Evolutionary conservation across 37 sponge, comb jelly and placozoan species (phyloP), one percentile per base, ranked within the genome.

Genomic region (Spongia lamella): DNA sequence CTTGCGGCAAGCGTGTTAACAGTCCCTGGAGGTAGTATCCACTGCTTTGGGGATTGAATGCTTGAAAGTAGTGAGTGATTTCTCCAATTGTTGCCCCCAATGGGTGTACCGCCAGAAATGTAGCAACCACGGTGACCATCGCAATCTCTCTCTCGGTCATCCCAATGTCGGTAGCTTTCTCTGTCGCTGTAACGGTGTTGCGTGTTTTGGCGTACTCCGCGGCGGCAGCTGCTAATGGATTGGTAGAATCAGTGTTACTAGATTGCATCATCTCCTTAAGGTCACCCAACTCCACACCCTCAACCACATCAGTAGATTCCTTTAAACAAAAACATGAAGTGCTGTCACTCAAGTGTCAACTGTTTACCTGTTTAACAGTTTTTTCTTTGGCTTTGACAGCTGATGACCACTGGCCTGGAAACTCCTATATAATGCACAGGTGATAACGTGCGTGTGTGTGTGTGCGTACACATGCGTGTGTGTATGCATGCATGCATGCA

Each of bases 71-170:
- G 6, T 57, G 73, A 14, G 81, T 67, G 20, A 90, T 90, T 21
- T 82, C 82, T 16, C 67, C 82, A 1, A 90, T 38, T 26, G 83
- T 70, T 61, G 91, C 91, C 19, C 91, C 91, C 16, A 90, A 70
- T 1, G 91, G 91, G 58, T 90, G 86, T 15, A 90, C 87, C n/a
- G 91, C 80, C 37, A 90, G 83, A 33, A 86, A 90, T 26, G 83
- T 75, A 54, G 82, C 73, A 27, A 90, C 38, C 11, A 90, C 87
- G 0, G 87, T 38, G 25, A 70, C 65, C 11, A 90, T 78, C 32
- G 91, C 86, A 21, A 90, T 77, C 50, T 90, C 91, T 33, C 64
- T 53, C 21, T 90, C 82, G 21, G 79, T 76, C 40, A 90, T 57
- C 7, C 69, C 79, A 19, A 75, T 24, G 11, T 58, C 73, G 30